Base-by-base conservation (phyloP, 2,888 invertebrate species). In the Nomada ferruginata region DNA sequence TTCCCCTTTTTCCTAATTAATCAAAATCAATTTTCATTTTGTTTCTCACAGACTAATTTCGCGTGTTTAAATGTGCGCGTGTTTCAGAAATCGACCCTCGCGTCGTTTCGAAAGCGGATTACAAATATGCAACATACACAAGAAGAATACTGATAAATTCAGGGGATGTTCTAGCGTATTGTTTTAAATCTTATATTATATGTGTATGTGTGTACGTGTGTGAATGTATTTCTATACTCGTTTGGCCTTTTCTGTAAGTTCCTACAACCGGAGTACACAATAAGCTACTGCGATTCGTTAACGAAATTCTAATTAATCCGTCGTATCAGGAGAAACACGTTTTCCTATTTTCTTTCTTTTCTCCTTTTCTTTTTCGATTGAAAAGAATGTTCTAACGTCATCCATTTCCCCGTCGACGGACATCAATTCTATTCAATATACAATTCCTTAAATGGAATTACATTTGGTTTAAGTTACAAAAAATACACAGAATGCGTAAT, bases 401-500 rank as follows among this genome's bases (percentile, higher is more conserved):
- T 64, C 47, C 23, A 60, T 44, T 66, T 42, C 18, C 55, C 68
- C 44, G 61, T n/a, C 61, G 65, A 63, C 73, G 70, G 77, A 69
- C 20, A 60, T 81, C 55, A 5, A 20, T 26, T 78, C 68, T 78
- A 79, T 80, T 78, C 77, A 74, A 86, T 83, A 83, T 85, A 85
- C 85, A 86, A 83, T 76, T 83, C 83, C 85, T 79, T 76, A 64
- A 79, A 77, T 84, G 81, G 83, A 85, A 85, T 85, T 87, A 83
- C 81, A 85, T 83, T 87, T 83, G 83, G 81, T 80, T 85, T 85
- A 78, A 82, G 84, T 87, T 85, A 87, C 85, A 87, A 87, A 87
- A 87, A 85, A 83, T 86, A 87, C 87, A 86, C 85, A 86, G 86
- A 86, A 80, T 85, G 84, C 86, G 69, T 85, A 82, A 85, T 87